Evolutionary conservation across 2,113 vertebrate genomes (phyloP).

Genomic region (Gasterosteus aculeatus): DNA sequence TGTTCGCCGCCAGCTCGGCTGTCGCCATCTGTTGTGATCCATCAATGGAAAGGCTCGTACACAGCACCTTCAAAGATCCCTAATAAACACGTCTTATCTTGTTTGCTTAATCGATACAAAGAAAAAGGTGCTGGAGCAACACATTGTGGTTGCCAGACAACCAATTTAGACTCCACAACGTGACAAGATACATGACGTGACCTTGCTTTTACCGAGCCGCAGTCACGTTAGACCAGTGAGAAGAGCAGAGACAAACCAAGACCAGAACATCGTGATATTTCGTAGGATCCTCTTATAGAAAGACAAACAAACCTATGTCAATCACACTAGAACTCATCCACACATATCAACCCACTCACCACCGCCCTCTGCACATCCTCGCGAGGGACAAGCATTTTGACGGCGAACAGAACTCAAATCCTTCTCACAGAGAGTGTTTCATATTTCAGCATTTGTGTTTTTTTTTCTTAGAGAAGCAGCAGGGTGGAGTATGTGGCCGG

Average conservation of each 20-base stretch:
- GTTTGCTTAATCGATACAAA: background rate
- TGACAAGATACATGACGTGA: background rate
- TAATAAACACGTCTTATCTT: background rate
- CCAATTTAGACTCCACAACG: background rate
- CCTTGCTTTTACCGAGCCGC: background rate
- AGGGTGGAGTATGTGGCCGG: conserved; percentile 17
- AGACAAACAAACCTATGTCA: background rate
- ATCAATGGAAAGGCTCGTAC: background rate
- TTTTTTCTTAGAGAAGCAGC: conserved; percentile 9
- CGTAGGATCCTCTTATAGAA: background rate
- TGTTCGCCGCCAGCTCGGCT: no score
- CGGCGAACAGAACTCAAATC: conserved; percentile 34
- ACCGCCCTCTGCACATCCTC: conserved; percentile 34
- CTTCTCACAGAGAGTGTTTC: conserved; percentile 42
- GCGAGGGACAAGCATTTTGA: conserved; percentile 55
- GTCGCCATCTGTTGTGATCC: no score
- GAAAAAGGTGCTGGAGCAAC: background rate
- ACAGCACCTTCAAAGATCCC: background rate
- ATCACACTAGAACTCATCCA: conserved; percentile 9
- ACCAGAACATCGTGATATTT: background rate
- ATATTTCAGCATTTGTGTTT: conserved; percentile 44
- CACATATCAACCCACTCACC: conserved; percentile 3
- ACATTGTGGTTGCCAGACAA: background rate
- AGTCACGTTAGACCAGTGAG: background rate
- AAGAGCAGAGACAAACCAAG: background rate